Evolutionary conservation across 2,113 vertebrate genomes (phyloP).

Genomic region (Helogale parvula): DNA sequence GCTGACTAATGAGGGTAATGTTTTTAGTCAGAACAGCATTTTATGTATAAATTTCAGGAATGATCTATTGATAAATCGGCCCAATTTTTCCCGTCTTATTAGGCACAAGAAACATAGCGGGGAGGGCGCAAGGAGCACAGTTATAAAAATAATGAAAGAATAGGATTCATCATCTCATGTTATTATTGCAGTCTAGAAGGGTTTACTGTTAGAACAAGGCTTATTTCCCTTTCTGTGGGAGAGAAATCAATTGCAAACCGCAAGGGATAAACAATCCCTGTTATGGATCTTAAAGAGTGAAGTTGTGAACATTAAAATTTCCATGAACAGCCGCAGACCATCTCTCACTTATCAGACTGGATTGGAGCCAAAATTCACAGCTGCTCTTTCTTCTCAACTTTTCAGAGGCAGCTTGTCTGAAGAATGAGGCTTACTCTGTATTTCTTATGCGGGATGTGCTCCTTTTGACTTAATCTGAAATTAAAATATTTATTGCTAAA

Average conservation of each 20-base stretch:
- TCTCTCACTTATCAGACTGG: slow-evolving; percentile 46
- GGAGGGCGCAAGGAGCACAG: background rate
- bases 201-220: slow-evolving; percentile 47
- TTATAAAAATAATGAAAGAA: slow-evolving; percentile 40
- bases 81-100: slow-evolving; percentile 2
- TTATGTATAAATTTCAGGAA: background rate
- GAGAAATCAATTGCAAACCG: slow-evolving; percentile 55
- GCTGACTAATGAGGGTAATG: background rate
- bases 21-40: background rate
- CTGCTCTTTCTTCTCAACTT: background rate
- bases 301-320: slow-evolving; percentile 7
- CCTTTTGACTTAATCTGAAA: slow-evolving; percentile 25
- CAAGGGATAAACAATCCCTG: slow-evolving; percentile 16
- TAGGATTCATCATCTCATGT: background rate
- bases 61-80: background rate
- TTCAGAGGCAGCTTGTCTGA: background rate
- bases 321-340: background rate
- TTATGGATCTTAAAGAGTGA: slow-evolving; percentile 4
- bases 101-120: background rate
- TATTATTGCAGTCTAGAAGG: background rate
- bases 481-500: slow-evolving; percentile 36
- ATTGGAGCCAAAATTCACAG: slow-evolving; percentile 48
- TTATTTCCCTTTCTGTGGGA: slow-evolving; percentile 52
- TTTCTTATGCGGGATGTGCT: background rate
- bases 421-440: background rate